Percentiles rank a stretch among this genome's conserved stretches.
Evolutionary conservation across 2,888 invertebrate species (phyloP).

Genomic region (Myathropa florea): DNA sequence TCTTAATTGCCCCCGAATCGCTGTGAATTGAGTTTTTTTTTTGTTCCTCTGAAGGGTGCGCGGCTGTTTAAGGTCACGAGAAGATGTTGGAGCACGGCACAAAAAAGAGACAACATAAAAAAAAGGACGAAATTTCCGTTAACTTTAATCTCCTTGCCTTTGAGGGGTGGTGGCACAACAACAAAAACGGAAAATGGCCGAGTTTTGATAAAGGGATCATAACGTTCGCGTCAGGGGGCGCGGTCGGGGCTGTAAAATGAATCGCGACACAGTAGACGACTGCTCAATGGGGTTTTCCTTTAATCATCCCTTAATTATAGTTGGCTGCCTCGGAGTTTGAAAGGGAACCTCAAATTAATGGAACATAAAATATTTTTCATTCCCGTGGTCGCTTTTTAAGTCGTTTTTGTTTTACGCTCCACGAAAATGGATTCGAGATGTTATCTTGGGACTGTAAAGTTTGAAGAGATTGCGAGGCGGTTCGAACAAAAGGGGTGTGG

Average conservation of each 20-base stretch:
- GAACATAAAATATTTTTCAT: slow-evolving; percentile 37
- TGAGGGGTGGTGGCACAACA: background rate
- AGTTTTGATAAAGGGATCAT: slow-evolving; percentile 10
- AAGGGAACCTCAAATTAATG: slow-evolving; percentile 46
- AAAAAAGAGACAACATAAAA: background rate
- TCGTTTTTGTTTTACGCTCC: background rate
- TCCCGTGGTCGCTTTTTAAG: background rate
- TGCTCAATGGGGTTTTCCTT: background rate
- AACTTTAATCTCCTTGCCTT: slow-evolving; percentile 10
- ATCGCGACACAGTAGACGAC: background rate
- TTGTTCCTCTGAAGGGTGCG: background rate
- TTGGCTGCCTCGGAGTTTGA: slow-evolving; percentile 24
- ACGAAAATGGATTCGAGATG: slow-evolving; percentile 25
- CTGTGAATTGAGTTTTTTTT: background rate
- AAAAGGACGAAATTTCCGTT: background rate
- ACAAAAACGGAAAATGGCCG: background rate
- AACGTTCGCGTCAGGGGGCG: background rate
- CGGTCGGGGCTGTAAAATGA: background rate
- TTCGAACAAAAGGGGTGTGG: background rate
- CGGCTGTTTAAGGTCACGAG: background rate
- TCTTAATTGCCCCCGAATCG: slow-evolving; percentile 26
- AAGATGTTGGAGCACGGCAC: background rate
- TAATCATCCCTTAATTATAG: slow-evolving; percentile 59
- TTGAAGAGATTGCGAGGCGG: background rate
- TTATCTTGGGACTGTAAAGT: slow-evolving; percentile 11